A percentile compares a stretch with the other conserved stretches of the same genome.
Conservation (phyloP, 1,140 invertebrate genomes). For the Diachasma alloeum region DNA sequence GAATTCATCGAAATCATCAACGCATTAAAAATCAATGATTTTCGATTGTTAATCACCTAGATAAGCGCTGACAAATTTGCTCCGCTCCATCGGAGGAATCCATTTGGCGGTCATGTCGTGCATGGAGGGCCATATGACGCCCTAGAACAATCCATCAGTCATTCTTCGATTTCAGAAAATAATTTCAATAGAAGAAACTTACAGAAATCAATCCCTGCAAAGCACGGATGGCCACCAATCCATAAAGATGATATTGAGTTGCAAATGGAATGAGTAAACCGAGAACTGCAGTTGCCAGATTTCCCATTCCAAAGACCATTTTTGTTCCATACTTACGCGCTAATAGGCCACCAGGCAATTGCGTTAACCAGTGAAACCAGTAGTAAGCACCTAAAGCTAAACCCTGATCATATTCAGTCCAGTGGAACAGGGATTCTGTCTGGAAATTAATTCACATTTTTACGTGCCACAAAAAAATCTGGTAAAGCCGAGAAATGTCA, state of each 20-base stretch:
- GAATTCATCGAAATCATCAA: background rate
- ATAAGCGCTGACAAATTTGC: slow-evolving; percentile 77
- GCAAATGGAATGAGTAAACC: slow-evolving; percentile 75
- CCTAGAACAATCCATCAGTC: slow-evolving; percentile 63
- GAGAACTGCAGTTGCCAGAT: slow-evolving; percentile 74
- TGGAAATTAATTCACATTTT: slow-evolving; percentile 9
- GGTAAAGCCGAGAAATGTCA: too few species aligned
- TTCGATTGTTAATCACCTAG: slow-evolving; percentile 66
- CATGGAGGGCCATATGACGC: slow-evolving; percentile 83
- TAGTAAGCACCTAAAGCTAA: slow-evolving; percentile 78
- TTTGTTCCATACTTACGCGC: slow-evolving; percentile 78
- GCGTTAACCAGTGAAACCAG: slow-evolving; percentile 77
- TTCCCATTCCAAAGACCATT: slow-evolving; percentile 73
- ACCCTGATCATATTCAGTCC: slow-evolving; percentile 76
- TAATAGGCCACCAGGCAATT: slow-evolving; percentile 78
- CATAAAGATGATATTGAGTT: slow-evolving; percentile 68
- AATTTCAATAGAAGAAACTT: slow-evolving; percentile 43
- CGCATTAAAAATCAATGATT: background rate
- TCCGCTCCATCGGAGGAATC: slow-evolving; percentile 83
- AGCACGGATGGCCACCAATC: slow-evolving; percentile 72
- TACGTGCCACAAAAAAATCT: too few species aligned
- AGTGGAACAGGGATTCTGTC: slow-evolving; percentile 65
- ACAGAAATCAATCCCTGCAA: slow-evolving; percentile 80
- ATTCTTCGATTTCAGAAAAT: background rate
- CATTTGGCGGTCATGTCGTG: slow-evolving; percentile 84